Evolutionary conservation across 2,888 invertebrate genomes (phyloP).

Genomic region (Oasisia sp.): DNA sequence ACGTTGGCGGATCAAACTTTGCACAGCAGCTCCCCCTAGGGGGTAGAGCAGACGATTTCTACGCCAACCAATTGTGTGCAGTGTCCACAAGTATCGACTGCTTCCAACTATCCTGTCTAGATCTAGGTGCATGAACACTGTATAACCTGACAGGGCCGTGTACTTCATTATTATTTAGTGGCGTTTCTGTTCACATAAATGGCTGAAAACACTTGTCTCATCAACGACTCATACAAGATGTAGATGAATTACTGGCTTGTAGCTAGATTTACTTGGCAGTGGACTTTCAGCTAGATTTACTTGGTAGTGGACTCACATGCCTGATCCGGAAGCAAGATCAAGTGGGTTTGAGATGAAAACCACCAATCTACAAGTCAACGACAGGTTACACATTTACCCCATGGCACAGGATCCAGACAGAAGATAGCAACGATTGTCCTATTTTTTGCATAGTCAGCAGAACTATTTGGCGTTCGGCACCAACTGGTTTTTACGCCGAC

Average conservation of each 20-base stretch:
- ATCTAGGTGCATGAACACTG: background rate
- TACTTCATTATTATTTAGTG: background rate
- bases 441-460: background rate
- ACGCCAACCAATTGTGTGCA: background rate
- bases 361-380: too few species aligned
- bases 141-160: background rate
- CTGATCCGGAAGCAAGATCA: too few species aligned
- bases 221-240: too few species aligned
- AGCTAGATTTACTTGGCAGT: too few species aligned
- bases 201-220: background rate
- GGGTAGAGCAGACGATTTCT: background rate
- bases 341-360: too few species aligned
- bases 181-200: background rate
- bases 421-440: too few species aligned
- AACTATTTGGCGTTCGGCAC: background rate
- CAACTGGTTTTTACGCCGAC: background rate
- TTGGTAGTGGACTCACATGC: too few species aligned
- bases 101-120: background rate
- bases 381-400: too few species aligned
- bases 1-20: background rate
- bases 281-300: too few species aligned
- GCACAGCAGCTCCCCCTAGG: background rate
- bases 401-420: too few species aligned
- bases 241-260: too few species aligned
- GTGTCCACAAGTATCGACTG: background rate